A percentile compares a stretch with the other conserved stretches of the same genome.
phyloP scores from a whole-genome alignment of 35 echinoderm and acorn worm species.

The Chiridota heheva region DNA sequence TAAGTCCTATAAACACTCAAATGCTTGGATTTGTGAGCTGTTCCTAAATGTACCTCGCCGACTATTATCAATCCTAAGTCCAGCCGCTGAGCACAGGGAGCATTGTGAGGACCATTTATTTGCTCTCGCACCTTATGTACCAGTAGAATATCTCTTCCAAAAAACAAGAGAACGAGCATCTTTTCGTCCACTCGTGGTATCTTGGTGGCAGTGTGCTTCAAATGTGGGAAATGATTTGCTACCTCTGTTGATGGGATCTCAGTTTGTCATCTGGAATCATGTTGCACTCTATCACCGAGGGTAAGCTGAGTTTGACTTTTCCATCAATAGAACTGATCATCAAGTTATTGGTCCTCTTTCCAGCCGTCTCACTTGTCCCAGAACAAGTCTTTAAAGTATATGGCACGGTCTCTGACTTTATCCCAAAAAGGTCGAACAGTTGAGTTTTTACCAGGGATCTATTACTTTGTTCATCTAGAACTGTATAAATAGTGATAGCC shows the following conservation, averaged over 20 bases:
- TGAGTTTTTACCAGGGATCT: conserved; percentile 10
- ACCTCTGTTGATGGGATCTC: conserved; percentile 56
- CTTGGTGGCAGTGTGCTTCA: background rate
- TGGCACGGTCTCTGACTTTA: background rate
- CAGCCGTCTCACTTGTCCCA: conserved; percentile 11
- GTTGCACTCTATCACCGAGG: conserved; percentile 29
- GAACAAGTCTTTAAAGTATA: conserved; percentile 51
- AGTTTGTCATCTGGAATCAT: conserved; percentile 26
- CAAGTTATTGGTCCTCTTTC: conserved; percentile 1
- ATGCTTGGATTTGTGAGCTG: background rate
- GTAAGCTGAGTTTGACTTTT: conserved; percentile 24
- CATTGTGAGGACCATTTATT: conserved; percentile 35
- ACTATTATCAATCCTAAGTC: conserved; percentile 26
- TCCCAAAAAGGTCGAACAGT: conserved; percentile 6
- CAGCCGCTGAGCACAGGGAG: conserved; percentile 43
- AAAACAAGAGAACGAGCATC: conserved; percentile 18
- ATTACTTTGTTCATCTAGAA: conserved; percentile 33
- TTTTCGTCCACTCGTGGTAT: background rate
- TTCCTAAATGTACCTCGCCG: conserved; percentile 14
- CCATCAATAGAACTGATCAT: conserved; percentile 17
- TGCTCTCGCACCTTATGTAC: conserved; percentile 47
- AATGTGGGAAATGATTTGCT: background rate
- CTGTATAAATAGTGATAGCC: conserved; percentile 21
- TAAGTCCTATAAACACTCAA: background rate
- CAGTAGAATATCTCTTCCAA: conserved; percentile 29